Evolutionary conservation across 1,140 invertebrate genomes (phyloP), one percentile per base, ranked within the genome.

Genomic region (Panagrolaimus sp.): DNA sequence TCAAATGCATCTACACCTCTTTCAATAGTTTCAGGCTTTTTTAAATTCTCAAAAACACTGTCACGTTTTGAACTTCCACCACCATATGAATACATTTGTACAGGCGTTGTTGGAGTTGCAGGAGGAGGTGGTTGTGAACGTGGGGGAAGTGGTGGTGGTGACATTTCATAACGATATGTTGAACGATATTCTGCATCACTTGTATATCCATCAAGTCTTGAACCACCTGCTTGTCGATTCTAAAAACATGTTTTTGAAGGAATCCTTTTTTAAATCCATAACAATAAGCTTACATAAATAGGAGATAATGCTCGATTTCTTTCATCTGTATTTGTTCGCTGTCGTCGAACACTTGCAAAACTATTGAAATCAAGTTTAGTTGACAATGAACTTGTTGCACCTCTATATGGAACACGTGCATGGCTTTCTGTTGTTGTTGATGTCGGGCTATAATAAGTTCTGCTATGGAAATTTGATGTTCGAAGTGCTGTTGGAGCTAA

Each of bases 171-270:
- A 1, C 51, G 51, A 57, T 57, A 57, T 20, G 20, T 57, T 1
- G 13, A n/a, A 57, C 51, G 51, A 16, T 57, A 57, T 57, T 57
- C 51, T 5, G 51, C 51, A 23, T 57, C 51, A 20, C 51, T 57
- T 0, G 51, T 57, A 27, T 57, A 57, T 11, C 51, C 51, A 20
- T 57, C 51, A 27, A 57, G 9, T 8, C 51, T 20, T 25, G 51
- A 27, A 13, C 20, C 51, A 57, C 20, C 20, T 9, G 51, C 9
- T 23, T 27, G 20, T 57, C 51, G 0, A 20, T 20, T 20, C 51
- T 57, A 27, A 13, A 57, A 38, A 38, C 7, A 4, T 38, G 31
- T 38, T 38, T 57, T 25, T 16, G 27, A 23, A 23, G 20, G 20
- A n/a, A n/a, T n/a, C n/a, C n/a, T n/a, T n/a, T 5, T 23, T 9